A percentile compares a stretch with the other conserved stretches of the same genome.
Conservation (phyloP, 1,140 invertebrate species). For the Drosophila quadrilineata region DNA sequence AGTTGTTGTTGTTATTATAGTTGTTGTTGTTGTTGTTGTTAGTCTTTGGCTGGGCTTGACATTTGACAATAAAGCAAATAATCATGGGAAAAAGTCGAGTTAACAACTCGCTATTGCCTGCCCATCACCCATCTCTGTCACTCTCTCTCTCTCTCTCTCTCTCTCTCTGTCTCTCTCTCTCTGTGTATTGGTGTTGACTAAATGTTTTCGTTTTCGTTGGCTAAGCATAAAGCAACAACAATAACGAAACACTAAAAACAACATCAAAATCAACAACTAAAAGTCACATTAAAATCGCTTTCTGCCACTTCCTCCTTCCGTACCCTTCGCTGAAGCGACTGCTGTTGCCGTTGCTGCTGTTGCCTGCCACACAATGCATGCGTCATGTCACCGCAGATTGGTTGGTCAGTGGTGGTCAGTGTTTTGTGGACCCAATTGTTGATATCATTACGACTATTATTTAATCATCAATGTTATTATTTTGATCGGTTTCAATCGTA, state of each 20-base stretch:
- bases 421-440: too few species aligned
- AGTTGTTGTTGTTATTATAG: background rate
- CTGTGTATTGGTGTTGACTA: slow-evolving; percentile 5
- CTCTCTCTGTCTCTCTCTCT: background rate
- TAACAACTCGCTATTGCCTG: slow-evolving; percentile 20
- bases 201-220: slow-evolving; percentile 39
- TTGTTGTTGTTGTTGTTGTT: slow-evolving; percentile 3
- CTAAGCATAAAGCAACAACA: slow-evolving; percentile 17
- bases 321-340: too few species aligned
- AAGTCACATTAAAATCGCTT: background rate
- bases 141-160: background rate
- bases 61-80: slow-evolving; percentile 81
- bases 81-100: slow-evolving; percentile 77
- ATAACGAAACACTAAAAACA: slow-evolving; percentile 3
- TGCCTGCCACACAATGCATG: too few species aligned
- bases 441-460: too few species aligned
- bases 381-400: too few species aligned
- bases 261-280: slow-evolving; percentile 8
- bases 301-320: background rate
- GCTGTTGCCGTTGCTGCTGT: too few species aligned
- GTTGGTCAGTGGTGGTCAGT: too few species aligned
- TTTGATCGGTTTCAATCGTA: too few species aligned
- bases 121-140: background rate
- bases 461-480: too few species aligned
- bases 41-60: slow-evolving; percentile 56